Evolutionary conservation across 1,140 invertebrate species (phyloP).

Genomic region (Pseudoatta argentina): DNA sequence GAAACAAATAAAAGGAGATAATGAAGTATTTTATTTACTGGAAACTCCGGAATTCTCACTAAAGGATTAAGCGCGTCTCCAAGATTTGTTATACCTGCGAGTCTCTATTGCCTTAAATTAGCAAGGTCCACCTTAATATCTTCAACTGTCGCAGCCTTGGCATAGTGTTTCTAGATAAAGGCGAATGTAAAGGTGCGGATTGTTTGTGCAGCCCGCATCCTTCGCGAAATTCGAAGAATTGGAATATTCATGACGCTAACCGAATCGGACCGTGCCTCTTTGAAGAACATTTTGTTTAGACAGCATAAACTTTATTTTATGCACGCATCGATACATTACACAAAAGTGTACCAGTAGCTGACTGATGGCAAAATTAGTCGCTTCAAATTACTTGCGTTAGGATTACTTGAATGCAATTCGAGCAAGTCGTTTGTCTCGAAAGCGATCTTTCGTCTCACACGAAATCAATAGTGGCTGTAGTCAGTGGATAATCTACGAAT

Average conservation of each 20-base stretch:
- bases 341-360: background rate
- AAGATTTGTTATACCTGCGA: constrained; percentile 5
- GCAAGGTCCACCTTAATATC: background rate
- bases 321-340: constrained; percentile 7
- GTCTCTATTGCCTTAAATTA: background rate
- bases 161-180: constrained; percentile 11
- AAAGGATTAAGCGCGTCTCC: background rate
- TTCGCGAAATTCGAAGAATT: constrained; percentile 21
- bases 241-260: background rate
- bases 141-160: constrained; percentile 2
- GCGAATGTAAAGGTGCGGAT: too few relatives aligned
- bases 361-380: constrained; percentile 27
- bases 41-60: background rate
- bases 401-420: constrained; percentile 26
- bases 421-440: constrained; percentile 9
- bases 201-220: background rate
- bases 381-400: constrained; percentile 17
- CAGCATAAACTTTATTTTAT: constrained; percentile 24
- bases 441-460: background rate
- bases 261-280: constrained; percentile 11
- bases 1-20: constrained; percentile 11
- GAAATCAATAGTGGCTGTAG: background rate
- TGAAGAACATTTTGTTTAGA: background rate
- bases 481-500: background rate
- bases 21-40: background rate